Percentiles rank a stretch among this genome's conserved stretches.
Evolutionary conservation across 2,797 vertebrate species (phyloP).

Genomic region (Hafferia zeledoni): DNA sequence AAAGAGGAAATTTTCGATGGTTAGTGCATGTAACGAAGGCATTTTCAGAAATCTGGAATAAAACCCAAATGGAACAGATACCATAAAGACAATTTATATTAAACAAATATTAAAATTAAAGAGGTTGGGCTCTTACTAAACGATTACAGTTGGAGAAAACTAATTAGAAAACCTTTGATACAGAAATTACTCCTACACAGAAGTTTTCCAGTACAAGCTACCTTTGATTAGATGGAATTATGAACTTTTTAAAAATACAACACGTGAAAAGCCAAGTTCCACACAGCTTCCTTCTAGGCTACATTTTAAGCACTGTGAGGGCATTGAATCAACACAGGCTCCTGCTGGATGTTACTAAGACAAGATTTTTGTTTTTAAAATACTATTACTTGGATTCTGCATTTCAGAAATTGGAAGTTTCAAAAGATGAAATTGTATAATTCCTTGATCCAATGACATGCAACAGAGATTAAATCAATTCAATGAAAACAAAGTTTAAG

Average conservation of each 20-base stretch:
- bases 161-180: neutral
- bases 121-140: neutral
- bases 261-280: neutral
- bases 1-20: neutral
- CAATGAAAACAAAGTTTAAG: neutral
- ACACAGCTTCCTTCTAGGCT: neutral
- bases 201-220: neutral
- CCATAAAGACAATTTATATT: neutral
- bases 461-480: neutral
- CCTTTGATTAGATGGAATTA: neutral
- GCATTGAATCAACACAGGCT: neutral
- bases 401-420: neutral
- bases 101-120: neutral
- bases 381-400: neutral
- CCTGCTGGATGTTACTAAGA: neutral
- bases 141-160: neutral
- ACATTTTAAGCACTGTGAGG: neutral
- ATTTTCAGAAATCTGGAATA: neutral
- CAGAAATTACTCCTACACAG: neutral
- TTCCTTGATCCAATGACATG: neutral
- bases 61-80: neutral
- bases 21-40: neutral
- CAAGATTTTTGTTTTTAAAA: neutral
- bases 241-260: neutral
- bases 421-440: accelerated